A percentile compares a stretch with the other conserved stretches of the same genome.
These are phyloP conservation scores for Paradoxurus hermaphroditus DNA, from an alignment of 2,113 vertebrate genomes.

Conservation along the genomic window DNA sequence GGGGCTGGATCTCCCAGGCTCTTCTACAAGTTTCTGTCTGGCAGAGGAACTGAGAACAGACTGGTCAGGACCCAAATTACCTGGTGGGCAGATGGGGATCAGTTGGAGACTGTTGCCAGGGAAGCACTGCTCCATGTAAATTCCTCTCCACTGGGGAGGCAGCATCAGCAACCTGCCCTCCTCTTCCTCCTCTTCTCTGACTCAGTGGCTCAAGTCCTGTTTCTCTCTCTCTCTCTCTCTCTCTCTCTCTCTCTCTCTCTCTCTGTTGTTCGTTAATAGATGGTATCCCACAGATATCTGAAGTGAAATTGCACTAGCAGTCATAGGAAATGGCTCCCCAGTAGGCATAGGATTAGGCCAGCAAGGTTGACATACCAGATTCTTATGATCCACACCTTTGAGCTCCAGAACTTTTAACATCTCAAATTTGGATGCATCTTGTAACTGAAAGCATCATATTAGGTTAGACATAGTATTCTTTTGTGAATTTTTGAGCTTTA, in stretches of 20 bases:
- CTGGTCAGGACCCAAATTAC: neutral
- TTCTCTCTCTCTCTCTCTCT: neutral
- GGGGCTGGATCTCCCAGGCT: neutral
- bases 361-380: constrained; percentile 3
- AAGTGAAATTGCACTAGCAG: neutral
- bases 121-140: neutral
- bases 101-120: constrained; percentile 36
- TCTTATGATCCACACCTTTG: neutral
- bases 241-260: neutral
- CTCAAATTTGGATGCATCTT: neutral
- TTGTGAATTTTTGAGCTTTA: neutral
- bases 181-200: neutral
- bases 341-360: neutral
- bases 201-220: neutral
- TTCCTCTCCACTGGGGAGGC: neutral
- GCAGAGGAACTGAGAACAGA: neutral
- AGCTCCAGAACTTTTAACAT: neutral
- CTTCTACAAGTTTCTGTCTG: neutral
- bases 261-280: neutral
- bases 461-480: neutral
- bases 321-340: neutral
- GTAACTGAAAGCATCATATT: neutral
- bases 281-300: neutral
- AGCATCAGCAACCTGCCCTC: neutral
- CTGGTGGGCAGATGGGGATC: neutral